A percentile compares a stretch with the other conserved stretches of the same genome.
Conservation (phyloP, 2,888 invertebrate genomes). For the Platycnemis pennipes region DNA sequence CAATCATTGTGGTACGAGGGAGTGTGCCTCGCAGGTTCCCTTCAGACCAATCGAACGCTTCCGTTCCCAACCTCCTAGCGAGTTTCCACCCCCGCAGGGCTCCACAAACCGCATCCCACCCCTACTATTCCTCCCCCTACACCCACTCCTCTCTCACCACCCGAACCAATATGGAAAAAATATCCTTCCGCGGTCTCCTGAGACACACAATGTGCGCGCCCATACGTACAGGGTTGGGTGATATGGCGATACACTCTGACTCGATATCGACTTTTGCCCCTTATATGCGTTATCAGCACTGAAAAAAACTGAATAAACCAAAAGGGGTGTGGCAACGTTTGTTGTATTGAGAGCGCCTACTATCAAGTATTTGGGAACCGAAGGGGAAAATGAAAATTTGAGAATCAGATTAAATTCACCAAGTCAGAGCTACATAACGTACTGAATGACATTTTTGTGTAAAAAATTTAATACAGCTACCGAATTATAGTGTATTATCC, state of each 20-base stretch:
- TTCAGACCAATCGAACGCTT: conserved; percentile 37
- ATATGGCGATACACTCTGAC: background rate
- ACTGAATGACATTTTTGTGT: no score
- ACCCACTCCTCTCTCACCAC: background rate
- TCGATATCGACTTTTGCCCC: background rate
- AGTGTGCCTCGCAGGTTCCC: background rate
- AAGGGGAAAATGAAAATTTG: no score
- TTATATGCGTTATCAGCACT: background rate
- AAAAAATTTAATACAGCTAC: no score
- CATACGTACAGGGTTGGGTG: background rate
- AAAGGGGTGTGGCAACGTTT: no score
- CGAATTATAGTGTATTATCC: no score
- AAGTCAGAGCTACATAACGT: no score
- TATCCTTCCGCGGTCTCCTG: background rate
- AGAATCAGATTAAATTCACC: no score
- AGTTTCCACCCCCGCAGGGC: background rate
- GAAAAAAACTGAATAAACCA: no score
- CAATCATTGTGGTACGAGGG: background rate
- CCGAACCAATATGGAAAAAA: background rate
- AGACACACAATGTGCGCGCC: background rate
- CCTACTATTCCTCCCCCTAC: background rate
- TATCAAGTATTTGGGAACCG: no score
- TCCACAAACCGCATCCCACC: background rate
- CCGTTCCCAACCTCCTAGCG: background rate
- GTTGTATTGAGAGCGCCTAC: no score